These are phyloP conservation scores for Heliothis virescens DNA, from an alignment of 1,140 invertebrate genomes.

Conservation along the genomic window DNA sequence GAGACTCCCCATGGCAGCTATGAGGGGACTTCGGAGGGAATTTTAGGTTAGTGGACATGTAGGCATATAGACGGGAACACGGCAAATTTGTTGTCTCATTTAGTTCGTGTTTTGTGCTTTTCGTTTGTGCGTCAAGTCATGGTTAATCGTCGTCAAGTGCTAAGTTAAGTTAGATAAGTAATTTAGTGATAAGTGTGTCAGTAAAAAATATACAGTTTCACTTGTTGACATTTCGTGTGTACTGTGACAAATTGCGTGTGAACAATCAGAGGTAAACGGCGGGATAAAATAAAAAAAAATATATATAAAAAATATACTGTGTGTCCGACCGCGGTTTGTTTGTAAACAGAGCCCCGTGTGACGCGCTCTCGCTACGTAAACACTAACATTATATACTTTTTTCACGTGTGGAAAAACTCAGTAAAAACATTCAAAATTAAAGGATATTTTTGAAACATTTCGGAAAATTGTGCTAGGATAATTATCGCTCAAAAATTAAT, in stretches of 20 bases:
- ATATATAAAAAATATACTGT: conserved; percentile 56
- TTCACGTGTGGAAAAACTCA: conserved; percentile 51
- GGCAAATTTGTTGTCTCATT: conserved; percentile 86
- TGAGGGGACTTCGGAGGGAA: conserved; percentile 78
- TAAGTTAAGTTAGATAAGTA: conserved; percentile 56
- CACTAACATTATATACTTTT: conserved; percentile 54
- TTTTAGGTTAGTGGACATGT: conserved; percentile 87
- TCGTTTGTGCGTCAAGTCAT: conserved; percentile 84
- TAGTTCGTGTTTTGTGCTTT: conserved; percentile 85
- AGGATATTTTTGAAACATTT: neutral
- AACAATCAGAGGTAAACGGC: conserved; percentile 49
- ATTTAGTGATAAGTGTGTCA: conserved; percentile 41
- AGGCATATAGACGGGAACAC: conserved; percentile 86
- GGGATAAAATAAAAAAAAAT: conserved; percentile 56
- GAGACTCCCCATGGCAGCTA: conserved; percentile 78
- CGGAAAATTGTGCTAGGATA: conserved; percentile 23
- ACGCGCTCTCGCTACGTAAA: conserved; percentile 64
- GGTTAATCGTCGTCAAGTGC: conserved; percentile 79
- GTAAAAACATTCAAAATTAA: conserved; percentile 34
- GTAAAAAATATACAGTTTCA: conserved; percentile 26
- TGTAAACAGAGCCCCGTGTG: conserved; percentile 81
- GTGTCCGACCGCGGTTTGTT: conserved; percentile 70
- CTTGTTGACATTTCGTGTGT: conserved; percentile 35
- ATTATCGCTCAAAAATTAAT: conserved; percentile 34
- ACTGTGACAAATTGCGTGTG: conserved; percentile 48